A percentile compares a stretch with the other conserved stretches of the same genome.
These are phyloP conservation scores for Arrhamphus sclerolepis DNA, from an alignment of 2,797 vertebrate genomes.

Conservation along the genomic window DNA sequence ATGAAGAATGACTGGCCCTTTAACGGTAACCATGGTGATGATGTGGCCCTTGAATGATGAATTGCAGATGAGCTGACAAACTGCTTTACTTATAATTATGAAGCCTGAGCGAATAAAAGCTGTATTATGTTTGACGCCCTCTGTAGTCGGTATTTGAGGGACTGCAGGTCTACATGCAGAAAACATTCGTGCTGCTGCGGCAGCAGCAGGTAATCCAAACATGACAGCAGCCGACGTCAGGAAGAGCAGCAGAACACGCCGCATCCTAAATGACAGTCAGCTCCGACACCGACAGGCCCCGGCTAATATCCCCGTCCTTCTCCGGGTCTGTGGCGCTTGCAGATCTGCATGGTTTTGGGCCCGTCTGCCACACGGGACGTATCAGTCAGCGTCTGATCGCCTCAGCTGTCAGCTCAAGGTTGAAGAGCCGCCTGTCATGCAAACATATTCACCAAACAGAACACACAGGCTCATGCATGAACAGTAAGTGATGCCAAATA, in stretches of 20 bases:
- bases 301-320: conserved; percentile 63
- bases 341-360: conserved; percentile 67
- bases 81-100: background rate
- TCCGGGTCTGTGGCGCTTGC: conserved; percentile 34
- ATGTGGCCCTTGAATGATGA: too few species aligned
- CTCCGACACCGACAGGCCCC: conserved; percentile 54
- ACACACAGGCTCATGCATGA: conserved; percentile 26
- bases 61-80: too few species aligned
- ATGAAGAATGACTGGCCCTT: too few species aligned
- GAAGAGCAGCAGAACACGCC: conserved; percentile 39
- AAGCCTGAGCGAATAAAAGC: background rate
- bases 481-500: conserved; percentile 23
- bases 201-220: conserved; percentile 48
- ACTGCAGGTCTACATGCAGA: background rate
- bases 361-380: conserved; percentile 57
- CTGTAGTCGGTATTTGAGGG: background rate
- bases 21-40: too few species aligned
- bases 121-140: too few species aligned
- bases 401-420: conserved; percentile 58
- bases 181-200: conserved; percentile 12
- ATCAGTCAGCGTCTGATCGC: conserved; percentile 66
- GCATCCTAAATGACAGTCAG: conserved; percentile 58
- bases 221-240: conserved; percentile 53
- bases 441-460: conserved; percentile 28
- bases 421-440: conserved; percentile 55